Evolutionary conservation across 2,888 invertebrate species (phyloP), one percentile per base, ranked within the genome.

Genomic region (Heteropelma amictum): DNA sequence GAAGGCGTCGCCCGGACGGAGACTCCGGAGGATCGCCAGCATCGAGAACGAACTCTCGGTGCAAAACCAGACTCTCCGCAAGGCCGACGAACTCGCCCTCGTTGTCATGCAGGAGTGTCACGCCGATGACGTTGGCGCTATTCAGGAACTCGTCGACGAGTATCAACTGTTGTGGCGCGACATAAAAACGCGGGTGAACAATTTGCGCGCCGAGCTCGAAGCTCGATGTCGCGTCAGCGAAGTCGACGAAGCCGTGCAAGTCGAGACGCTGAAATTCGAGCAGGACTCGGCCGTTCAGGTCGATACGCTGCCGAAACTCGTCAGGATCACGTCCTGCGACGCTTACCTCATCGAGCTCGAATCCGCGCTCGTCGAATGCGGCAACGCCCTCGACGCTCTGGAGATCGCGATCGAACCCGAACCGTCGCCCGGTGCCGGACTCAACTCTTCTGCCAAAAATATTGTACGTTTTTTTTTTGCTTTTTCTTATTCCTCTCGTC

Each of bases 211-310:
- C 77, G 86, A 87, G 70, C 78, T 86, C 6, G 86, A 86, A 47
- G 83, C 82, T 10, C 82, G 83, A 28, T 76, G 67, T 21, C 82
- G 82, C 17, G 83, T 80, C 17, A 79, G 78, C 10, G 92, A 92
- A 69, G 90, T 92, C 0, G 92, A 93, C 70, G 92, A 93, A 83
- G 90, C 92, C 45, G 90, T 92, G 0, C 92, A 95, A 90, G 95
- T 95, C 7, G 93, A 95, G 77, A 95, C 95, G 0, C 89, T 94
- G 5, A 93, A 91, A 87, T 94, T 94, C 88, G 95, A 95, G 84
- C 93, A 93, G 12, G 95, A 96, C 82, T 92, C 93, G 0, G 93
- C 94, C 0, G 93, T 95, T 3, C 96, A 97, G 90, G 96, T 96
- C 1, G 93, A 96, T 84, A 97, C 96, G 0, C 88, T 96, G 40